Evolutionary conservation across 2,113 vertebrate genomes (phyloP).

Genomic region (Tiliqua scincoides): DNA sequence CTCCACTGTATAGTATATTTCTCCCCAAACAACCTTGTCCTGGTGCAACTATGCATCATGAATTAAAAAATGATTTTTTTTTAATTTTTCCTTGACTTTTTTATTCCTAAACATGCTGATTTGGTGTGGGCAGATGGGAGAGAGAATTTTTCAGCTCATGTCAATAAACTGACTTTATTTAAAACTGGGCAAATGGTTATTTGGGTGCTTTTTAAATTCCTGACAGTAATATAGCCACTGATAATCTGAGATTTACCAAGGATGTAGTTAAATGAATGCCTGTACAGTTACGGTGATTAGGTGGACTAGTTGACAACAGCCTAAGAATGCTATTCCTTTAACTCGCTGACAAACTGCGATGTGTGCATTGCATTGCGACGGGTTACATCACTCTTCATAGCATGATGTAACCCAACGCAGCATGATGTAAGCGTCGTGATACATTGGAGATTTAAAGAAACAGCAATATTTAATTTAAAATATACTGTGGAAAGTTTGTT

Average conservation of each 20-base stretch:
- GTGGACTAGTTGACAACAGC: constrained; percentile 15
- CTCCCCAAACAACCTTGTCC: neutral
- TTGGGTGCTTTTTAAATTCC: neutral
- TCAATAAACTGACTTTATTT: neutral
- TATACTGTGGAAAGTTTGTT: neutral
- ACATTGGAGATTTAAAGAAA: constrained; percentile 60
- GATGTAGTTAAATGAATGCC: neutral
- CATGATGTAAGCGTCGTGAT: constrained; percentile 65
- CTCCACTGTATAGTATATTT: neutral
- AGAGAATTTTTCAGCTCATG: neutral
- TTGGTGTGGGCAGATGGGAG: neutral
- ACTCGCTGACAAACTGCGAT: constrained; percentile 44
- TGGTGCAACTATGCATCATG: neutral
- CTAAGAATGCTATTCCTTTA: neutral
- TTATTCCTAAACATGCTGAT: neutral
- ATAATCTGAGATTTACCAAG: neutral
- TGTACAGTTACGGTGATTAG: neutral
- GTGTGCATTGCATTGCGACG: constrained; percentile 69
- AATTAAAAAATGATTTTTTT: neutral
- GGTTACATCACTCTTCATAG: constrained; percentile 63
- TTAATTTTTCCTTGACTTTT: neutral
- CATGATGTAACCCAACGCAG: constrained; percentile 65
- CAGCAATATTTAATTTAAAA: constrained; percentile 10
- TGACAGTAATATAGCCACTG: neutral
- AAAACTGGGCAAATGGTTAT: neutral